These are phyloP conservation scores for Pao palembangensis DNA, from an alignment of 2,113 vertebrate genomes.

Conservation along the genomic window DNA sequence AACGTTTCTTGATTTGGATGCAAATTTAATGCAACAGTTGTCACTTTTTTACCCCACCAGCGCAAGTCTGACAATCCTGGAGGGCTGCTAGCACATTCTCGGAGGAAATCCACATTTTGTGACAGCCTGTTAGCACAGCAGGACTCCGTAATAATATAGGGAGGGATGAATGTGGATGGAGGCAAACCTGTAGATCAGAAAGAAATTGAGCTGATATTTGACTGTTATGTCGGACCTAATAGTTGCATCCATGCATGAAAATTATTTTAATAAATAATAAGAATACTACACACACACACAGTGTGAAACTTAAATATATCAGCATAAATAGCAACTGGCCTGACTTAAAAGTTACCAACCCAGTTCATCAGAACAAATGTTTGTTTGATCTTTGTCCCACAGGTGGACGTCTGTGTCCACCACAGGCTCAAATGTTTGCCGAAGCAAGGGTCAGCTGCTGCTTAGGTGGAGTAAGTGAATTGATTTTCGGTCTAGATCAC, in stretches of 20 bases:
- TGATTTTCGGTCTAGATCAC: not conserved
- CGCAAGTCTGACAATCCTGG: not conserved
- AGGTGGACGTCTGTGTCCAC: too few species aligned
- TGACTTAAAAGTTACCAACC: too few species aligned
- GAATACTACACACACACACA: too few species aligned
- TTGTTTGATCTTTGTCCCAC: too few species aligned
- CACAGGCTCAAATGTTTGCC: too few species aligned
- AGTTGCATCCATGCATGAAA: too few species aligned
- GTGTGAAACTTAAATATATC: too few species aligned
- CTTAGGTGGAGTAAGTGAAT: not conserved
- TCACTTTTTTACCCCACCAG: conserved; percentile 16
- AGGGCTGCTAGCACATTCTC: conserved; percentile 26
- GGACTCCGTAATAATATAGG: conserved; percentile 26
- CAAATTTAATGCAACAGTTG: conserved; percentile 30
- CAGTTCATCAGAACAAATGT: too few species aligned
- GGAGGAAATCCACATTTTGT: conserved; percentile 46
- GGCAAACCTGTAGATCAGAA: not conserved
- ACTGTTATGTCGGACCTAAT: too few species aligned
- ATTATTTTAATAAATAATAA: too few species aligned
- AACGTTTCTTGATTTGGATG: conserved; percentile 16
- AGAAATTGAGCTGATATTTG: not conserved
- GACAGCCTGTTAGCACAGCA: conserved; percentile 19
- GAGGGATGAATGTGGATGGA: not conserved
- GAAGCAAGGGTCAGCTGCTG: too few species aligned
- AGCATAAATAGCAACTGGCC: too few species aligned